Percentiles rank a stretch among this genome's conserved stretches.
Conservation (phyloP, 2,113 vertebrate genomes). For the Brachionichthys hirsutus region DNA sequence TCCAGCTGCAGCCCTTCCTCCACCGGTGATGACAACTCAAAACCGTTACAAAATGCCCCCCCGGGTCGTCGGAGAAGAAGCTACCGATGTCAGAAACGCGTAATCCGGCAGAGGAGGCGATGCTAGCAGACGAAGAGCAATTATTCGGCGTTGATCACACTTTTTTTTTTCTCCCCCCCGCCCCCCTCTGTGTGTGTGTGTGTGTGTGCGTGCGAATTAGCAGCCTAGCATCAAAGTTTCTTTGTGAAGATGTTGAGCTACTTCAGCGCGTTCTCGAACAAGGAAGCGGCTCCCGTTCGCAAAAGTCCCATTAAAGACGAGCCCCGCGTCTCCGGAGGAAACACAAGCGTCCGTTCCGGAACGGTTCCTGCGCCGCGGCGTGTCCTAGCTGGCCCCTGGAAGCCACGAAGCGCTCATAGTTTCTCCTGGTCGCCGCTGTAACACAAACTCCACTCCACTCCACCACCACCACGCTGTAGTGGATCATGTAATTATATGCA, state of each 20-base stretch:
- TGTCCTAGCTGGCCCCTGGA: conserved; percentile 23
- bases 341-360: conserved; percentile 24
- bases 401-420: conserved; percentile 18
- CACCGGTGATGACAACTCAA: conserved; percentile 40
- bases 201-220: conserved; percentile 62
- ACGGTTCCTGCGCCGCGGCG: conserved; percentile 3
- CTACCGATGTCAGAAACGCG: neutral
- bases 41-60: conserved; percentile 46
- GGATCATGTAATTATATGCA: conserved; percentile 66
- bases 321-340: conserved; percentile 30
- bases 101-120: conserved; percentile 17
- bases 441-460: conserved; percentile 50
- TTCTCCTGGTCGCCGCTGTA: neutral
- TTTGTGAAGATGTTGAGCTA: conserved; percentile 72
- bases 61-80: neutral
- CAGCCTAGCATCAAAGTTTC: conserved; percentile 74
- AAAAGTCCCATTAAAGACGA: conserved; percentile 42
- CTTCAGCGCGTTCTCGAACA: conserved; percentile 53
- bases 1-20: conserved; percentile 57
- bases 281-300: conserved; percentile 59
- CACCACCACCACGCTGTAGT: conserved; percentile 64
- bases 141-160: conserved; percentile 17
- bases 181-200: too few relatives aligned
- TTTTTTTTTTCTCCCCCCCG: conserved; percentile 22
- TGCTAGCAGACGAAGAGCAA: neutral